Conservation (phyloP, 2,113 vertebrate species). For the Paratilapia polleni region DNA sequence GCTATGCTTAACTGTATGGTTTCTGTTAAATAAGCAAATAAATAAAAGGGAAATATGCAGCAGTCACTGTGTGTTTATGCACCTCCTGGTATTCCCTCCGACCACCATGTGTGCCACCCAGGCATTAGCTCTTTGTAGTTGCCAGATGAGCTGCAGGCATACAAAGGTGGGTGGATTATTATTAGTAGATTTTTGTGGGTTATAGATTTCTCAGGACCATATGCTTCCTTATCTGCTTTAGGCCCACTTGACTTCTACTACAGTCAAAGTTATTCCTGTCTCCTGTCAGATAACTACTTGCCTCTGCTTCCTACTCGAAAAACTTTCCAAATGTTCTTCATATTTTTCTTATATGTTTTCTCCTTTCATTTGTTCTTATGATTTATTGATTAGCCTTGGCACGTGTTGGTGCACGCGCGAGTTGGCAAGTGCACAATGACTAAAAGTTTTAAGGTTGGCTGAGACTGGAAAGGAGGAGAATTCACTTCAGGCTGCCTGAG, state of each 20-base stretch:
- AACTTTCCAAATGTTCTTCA: not conserved
- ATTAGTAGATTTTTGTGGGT: conserved; percentile 25
- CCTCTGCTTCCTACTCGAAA: not conserved
- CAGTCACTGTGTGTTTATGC: not conserved
- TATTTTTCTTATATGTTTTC: not conserved
- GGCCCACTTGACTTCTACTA: conserved; percentile 21
- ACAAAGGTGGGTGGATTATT: conserved; percentile 16
- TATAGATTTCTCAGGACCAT: conserved; percentile 27
- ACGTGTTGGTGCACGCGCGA: conserved; percentile 15
- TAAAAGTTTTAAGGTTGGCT: conserved; percentile 46
- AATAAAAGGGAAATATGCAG: conserved; percentile 9
- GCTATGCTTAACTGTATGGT: not conserved
- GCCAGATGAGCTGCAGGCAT: conserved; percentile 48
- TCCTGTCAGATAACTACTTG: conserved; percentile 1
- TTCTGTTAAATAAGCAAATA: conserved; percentile 5
- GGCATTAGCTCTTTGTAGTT: conserved; percentile 21
- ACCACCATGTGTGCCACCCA: conserved; percentile 19
- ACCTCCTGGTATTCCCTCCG: not conserved
- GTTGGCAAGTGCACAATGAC: conserved; percentile 1
- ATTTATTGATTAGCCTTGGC: conserved; percentile 55
- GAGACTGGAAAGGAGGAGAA: conserved; percentile 46
- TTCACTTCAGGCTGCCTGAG: conserved; percentile 48
- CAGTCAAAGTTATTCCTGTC: conserved; percentile 23
- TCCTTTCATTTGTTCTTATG: conserved; percentile 39
- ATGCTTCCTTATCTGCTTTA: conserved; percentile 37